Percentiles rank a stretch among this genome's conserved stretches.
Conservation (phyloP, 1,140 invertebrate genomes). For the Aricia agestis region DNA sequence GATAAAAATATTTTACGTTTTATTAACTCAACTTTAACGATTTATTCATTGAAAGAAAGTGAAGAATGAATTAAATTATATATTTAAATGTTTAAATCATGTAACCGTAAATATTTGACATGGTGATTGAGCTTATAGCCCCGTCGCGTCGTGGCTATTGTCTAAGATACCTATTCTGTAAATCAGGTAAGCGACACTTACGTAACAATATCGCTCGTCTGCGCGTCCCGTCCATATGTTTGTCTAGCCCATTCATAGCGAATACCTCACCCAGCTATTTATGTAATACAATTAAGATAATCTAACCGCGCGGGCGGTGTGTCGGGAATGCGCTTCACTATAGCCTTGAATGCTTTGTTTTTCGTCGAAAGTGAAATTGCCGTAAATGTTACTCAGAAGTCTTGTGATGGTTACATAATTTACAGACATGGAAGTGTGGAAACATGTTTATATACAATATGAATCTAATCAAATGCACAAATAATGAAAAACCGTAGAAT, state of each 20-base stretch:
- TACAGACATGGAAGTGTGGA: not conserved
- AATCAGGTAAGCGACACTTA: not conserved
- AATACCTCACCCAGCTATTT: constrained; percentile 18
- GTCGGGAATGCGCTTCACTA: constrained; percentile 1
- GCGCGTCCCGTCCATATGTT: not conserved
- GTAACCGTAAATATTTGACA: too few species aligned
- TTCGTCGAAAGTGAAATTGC: constrained; percentile 12
- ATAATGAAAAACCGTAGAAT: too few species aligned
- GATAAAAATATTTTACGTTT: not conserved
- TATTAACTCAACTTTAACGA: not conserved
- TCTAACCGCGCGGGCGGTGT: not conserved
- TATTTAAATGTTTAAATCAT: too few species aligned
- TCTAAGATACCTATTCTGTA: too few species aligned
- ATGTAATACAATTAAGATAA: constrained; percentile 20
- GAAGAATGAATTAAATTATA: too few species aligned
- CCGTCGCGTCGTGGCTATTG: too few species aligned
- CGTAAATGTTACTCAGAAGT: not conserved
- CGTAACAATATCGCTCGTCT: constrained; percentile 1
- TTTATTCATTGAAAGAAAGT: too few species aligned
- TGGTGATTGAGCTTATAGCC: too few species aligned
- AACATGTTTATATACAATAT: too few species aligned
- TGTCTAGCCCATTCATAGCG: constrained; percentile 30
- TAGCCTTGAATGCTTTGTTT: constrained; percentile 9
- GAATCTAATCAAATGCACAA: too few species aligned
- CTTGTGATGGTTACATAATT: not conserved